Evolutionary conservation across 92 coral and sea anemone species (phyloP).

Genomic region (Phenganax subtilis): DNA sequence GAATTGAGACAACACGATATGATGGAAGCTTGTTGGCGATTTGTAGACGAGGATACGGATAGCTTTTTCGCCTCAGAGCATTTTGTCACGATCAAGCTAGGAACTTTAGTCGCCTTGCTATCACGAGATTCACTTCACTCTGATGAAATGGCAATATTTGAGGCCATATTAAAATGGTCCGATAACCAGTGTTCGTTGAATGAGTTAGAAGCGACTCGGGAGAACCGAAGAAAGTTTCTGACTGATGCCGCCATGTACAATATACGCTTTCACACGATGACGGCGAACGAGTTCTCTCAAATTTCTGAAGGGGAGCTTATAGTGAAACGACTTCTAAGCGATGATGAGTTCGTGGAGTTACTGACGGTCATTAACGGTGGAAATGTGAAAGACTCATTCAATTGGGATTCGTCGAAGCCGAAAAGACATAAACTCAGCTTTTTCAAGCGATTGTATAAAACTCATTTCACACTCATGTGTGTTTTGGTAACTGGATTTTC

Average conservation of each 20-base stretch:
- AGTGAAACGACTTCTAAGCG: neutral
- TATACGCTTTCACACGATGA: neutral
- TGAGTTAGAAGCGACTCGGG: neutral
- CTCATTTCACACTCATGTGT: too few relatives aligned
- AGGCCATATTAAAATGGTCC: neutral
- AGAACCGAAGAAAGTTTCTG: neutral
- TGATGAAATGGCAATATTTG: neutral
- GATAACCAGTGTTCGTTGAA: neutral
- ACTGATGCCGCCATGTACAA: neutral
- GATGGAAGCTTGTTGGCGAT: neutral
- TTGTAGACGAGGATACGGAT: neutral
- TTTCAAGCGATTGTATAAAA: neutral
- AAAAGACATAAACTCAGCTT: neutral
- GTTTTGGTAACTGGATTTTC: too few relatives aligned
- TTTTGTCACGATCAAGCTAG: neutral
- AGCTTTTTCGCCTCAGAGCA: neutral
- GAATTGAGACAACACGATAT: neutral
- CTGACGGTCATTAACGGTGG: neutral
- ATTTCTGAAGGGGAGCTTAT: neutral
- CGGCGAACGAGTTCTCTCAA: neutral
- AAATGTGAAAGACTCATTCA: neutral
- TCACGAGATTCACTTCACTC: constrained; percentile 1
- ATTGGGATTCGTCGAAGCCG: neutral
- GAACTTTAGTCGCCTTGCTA: neutral
- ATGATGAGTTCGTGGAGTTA: neutral